Evolutionary conservation across 64 coral and sea anemone species (phyloP).

Genomic region (Dendrophyllia cribrosa): DNA sequence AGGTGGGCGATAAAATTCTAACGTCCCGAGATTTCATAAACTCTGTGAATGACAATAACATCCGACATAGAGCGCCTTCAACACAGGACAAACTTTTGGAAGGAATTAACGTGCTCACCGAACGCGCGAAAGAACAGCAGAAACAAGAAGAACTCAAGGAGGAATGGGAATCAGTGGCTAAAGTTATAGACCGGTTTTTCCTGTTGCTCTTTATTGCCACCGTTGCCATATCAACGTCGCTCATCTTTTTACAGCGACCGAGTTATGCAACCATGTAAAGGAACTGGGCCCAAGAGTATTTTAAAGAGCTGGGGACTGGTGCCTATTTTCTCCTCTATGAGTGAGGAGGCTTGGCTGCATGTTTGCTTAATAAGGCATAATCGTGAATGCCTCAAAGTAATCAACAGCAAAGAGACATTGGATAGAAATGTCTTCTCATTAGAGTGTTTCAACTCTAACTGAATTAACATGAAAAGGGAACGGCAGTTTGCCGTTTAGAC

Average conservation of each 20-base stretch:
- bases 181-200: constrained; percentile 94
- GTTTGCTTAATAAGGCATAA: neutral
- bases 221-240: constrained; percentile 90
- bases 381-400: neutral
- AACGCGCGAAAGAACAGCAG: constrained; percentile 83
- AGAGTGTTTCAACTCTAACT: neutral
- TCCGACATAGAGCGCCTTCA: constrained; percentile 63
- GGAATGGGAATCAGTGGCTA: constrained; percentile 94
- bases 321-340: neutral
- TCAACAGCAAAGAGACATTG: neutral
- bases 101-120: constrained; percentile 83
- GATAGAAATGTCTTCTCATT: too few relatives aligned
- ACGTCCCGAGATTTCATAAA: constrained; percentile 86
- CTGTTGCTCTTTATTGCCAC: constrained; percentile 93
- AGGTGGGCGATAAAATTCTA: constrained; percentile 72
- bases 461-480: neutral
- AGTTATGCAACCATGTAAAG: constrained; percentile 93
- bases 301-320: neutral
- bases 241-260: constrained; percentile 92
- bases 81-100: constrained; percentile 77
- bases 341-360: neutral
- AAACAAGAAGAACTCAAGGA: constrained; percentile 87
- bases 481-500: neutral
- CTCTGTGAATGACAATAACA: constrained; percentile 87
- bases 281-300: neutral